phyloP scores from a whole-genome alignment of 2,888 invertebrate genomes.

The Harpalus rubripes region DNA sequence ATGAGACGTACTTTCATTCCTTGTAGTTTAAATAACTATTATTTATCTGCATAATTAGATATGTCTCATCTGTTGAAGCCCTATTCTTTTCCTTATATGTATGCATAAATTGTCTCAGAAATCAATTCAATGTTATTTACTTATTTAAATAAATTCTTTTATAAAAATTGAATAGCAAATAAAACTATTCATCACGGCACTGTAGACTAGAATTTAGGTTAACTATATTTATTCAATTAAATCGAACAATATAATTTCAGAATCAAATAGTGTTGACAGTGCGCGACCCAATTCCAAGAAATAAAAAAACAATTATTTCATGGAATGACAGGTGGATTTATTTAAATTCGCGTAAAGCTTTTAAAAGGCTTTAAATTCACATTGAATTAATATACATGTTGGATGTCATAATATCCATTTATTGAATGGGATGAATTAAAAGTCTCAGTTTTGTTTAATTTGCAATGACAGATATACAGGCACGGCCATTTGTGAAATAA shows the following conservation, averaged over 20 bases:
- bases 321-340: slow-evolving; percentile 24
- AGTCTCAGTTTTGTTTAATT: slow-evolving; percentile 20
- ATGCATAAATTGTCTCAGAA: no score
- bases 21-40: no score
- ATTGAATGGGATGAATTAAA: slow-evolving; percentile 18
- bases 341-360: slow-evolving; percentile 23
- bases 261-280: background rate
- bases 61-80: no score
- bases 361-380: slow-evolving; percentile 40
- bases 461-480: slow-evolving; percentile 36
- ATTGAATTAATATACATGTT: slow-evolving; percentile 21
- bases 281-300: background rate
- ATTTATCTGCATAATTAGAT: no score
- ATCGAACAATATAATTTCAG: background rate
- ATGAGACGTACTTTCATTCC: no score
- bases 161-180: no score
- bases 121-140: no score
- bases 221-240: background rate
- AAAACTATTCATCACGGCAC: no score
- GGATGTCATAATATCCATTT: slow-evolving; percentile 34
- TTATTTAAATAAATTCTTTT: no score
- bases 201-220: background rate
- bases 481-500: slow-evolving; percentile 14
- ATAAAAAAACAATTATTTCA: background rate
- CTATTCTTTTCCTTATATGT: no score